These are phyloP conservation scores for Pipistrellus nathusii DNA, from an alignment of 2,797 vertebrate species.

Conservation along the genomic window DNA sequence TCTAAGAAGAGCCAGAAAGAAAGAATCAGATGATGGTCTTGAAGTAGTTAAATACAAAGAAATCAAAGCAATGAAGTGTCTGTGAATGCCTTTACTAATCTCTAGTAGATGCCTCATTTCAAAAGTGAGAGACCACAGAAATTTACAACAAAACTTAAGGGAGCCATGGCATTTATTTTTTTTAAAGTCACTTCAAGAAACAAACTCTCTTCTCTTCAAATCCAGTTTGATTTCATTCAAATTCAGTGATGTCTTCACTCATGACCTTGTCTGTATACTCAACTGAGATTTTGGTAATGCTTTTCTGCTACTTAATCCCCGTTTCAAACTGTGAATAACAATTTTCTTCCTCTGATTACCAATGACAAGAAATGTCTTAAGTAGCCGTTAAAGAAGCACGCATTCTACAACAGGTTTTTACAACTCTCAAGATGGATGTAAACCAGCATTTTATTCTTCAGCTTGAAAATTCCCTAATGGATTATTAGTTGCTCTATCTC, in stretches of 20 bases:
- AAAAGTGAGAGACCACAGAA: slow-evolving; percentile 25
- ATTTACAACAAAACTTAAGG: slow-evolving; percentile 11
- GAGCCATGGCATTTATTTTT: slow-evolving; percentile 21
- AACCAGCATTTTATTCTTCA: slow-evolving; percentile 15
- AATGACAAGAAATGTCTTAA: background rate
- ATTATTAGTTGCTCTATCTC: background rate
- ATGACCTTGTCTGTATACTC: background rate
- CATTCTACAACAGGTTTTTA: background rate
- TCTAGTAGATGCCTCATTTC: slow-evolving; percentile 46
- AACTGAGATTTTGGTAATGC: background rate
- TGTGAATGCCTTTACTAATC: slow-evolving; percentile 68
- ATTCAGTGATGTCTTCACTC: background rate
- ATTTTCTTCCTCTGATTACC: slow-evolving; percentile 14
- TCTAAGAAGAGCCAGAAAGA: background rate
- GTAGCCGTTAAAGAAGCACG: slow-evolving; percentile 15
- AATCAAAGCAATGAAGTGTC: slow-evolving; percentile 41
- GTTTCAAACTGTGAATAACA: background rate
- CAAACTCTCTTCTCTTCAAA: slow-evolving; percentile 2
- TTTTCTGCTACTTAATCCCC: background rate
- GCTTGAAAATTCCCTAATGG: background rate
- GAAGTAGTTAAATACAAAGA: background rate
- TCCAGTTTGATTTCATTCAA: slow-evolving; percentile 8
- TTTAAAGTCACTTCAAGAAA: slow-evolving; percentile 24
- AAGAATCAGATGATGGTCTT: background rate
- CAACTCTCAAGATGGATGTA: background rate